Percentiles rank a stretch among this genome's conserved stretches.
These are phyloP conservation scores for Eidolon dupreanum DNA, from an alignment of 2,797 vertebrate species.

Conservation along the genomic window DNA sequence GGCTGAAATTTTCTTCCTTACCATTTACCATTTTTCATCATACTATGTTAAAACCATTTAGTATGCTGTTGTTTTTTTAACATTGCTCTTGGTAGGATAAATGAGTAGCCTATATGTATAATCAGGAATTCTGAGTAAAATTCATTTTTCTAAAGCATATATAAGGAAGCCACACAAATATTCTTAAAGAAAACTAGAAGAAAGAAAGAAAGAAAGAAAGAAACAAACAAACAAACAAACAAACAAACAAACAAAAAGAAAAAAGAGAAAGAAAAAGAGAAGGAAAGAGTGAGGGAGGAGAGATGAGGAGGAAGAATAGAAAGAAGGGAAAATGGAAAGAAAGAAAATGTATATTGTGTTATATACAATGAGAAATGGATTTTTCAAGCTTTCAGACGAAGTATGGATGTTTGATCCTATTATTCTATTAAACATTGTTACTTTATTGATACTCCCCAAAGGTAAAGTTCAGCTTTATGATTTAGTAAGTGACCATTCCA, in stretches of 20 bases:
- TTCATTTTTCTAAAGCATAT: background rate
- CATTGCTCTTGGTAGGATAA: background rate
- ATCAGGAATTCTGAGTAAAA: background rate
- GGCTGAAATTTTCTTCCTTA: background rate
- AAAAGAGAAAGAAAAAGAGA: too few relatives aligned
- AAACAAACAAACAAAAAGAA: too few relatives aligned
- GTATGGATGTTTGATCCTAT: background rate
- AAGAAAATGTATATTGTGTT: background rate
- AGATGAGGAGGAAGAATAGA: too few relatives aligned
- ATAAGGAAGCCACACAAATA: background rate
- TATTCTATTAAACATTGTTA: background rate
- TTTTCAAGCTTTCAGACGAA: background rate
- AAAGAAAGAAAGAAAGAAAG: too few relatives aligned
- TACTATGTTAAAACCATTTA: background rate
- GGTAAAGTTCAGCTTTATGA: background rate
- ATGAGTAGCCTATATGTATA: background rate
- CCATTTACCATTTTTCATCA: background rate
- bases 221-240: background rate
- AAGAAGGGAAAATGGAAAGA: background rate
- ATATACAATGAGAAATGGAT: background rate
- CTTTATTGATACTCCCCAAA: background rate
- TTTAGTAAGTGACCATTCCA: background rate
- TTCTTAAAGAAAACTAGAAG: background rate
- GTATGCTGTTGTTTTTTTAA: background rate
- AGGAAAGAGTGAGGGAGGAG: too few relatives aligned